Percentiles rank a stretch among this genome's conserved stretches.
Evolutionary conservation across 1,140 invertebrate genomes (phyloP).

Genomic region (Cecropterus lyciades): DNA sequence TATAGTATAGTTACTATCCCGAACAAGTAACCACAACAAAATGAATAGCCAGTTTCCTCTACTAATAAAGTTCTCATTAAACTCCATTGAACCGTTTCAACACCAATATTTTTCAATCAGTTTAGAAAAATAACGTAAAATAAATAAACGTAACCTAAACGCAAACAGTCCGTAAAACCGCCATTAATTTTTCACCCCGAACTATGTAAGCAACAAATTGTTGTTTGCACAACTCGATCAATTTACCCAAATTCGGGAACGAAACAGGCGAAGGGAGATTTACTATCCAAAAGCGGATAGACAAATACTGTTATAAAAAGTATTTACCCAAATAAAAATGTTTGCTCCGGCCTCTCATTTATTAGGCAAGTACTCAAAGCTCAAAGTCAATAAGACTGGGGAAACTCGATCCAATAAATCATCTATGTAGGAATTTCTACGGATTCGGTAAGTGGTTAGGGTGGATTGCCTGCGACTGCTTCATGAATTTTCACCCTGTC

Average conservation of each 20-base stretch:
- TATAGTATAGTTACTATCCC: no score
- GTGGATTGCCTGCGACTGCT: no score
- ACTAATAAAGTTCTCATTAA: no score
- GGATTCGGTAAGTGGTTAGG: not conserved
- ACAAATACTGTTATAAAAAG: conserved; percentile 18
- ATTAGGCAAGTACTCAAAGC: conserved; percentile 21
- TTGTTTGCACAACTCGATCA: not conserved
- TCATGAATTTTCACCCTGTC: no score
- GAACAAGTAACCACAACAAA: no score
- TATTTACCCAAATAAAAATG: conserved; percentile 32
- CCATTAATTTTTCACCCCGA: not conserved
- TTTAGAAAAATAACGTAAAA: not conserved
- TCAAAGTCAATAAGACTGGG: conserved; percentile 20
- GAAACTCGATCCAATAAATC: conserved; percentile 17
- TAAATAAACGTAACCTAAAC: not conserved
- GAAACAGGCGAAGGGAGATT: conserved; percentile 4
- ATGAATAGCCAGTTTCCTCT: no score
- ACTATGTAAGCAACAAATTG: conserved; percentile 1
- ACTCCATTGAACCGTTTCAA: no score
- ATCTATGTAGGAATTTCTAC: not conserved
- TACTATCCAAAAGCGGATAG: conserved; percentile 1
- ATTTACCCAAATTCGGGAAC: not conserved
- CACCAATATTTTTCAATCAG: no score
- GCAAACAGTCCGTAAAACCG: not conserved
- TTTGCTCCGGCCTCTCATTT: conserved; percentile 19